Evolutionary conservation across 2,797 vertebrate genomes (phyloP).

Genomic region (Tinamus major): DNA sequence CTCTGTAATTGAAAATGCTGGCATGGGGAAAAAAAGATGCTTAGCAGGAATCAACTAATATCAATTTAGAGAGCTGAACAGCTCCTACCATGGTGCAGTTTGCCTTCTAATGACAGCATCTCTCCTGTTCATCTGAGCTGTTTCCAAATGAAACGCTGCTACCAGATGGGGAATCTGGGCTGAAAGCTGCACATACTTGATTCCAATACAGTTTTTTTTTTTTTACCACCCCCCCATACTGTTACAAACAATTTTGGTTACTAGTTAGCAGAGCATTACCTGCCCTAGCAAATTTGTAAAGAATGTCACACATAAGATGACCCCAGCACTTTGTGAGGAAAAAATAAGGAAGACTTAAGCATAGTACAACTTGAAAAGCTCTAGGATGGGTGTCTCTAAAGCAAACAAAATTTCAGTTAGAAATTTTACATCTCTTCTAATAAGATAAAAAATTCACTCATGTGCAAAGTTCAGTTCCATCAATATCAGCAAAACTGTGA

Average conservation of each 20-base stretch:
- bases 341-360: neutral
- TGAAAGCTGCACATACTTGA: neutral
- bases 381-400: neutral
- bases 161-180: constrained; percentile 32
- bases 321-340: rapidly evolving
- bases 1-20: constrained; percentile 44
- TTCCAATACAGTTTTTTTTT: neutral
- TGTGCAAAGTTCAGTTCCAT: neutral
- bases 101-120: constrained; percentile 4
- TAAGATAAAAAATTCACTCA: neutral
- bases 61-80: neutral
- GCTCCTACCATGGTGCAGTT: neutral
- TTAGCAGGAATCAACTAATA: constrained; percentile 9
- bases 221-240: no score
- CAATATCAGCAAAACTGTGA: neutral
- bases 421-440: neutral
- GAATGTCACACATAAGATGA: neutral
- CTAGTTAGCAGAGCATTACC: neutral
- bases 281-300: neutral
- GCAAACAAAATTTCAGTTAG: neutral
- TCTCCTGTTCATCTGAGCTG: constrained; percentile 1
- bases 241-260: neutral
- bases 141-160: constrained; percentile 24
- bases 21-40: neutral
- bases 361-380: neutral